Evolutionary conservation across 2,888 invertebrate species (phyloP), one percentile per base, ranked within the genome.

Genomic region (Drosophila cracens): DNA sequence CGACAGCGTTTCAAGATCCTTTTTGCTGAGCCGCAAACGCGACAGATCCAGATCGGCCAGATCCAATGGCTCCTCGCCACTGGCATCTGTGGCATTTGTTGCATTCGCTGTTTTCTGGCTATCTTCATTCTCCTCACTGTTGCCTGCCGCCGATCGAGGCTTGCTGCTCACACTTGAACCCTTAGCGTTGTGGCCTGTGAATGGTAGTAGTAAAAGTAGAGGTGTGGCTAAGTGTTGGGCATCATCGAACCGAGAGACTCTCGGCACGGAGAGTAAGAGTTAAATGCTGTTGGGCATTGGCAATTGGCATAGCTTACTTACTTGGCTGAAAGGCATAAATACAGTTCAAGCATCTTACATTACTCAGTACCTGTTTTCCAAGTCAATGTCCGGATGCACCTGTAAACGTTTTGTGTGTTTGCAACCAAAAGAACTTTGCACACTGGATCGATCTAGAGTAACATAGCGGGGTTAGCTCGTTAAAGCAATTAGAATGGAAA

Each of bases 1-100:
- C 31, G 95, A 95, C 81, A 96, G 93, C 76, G 96, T 95, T 90
- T 95, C 95, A 89, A 95, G 94, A 94, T 96, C 96, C 90, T 95
- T 95, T 92, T 96, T 96, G 81, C 95, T 95, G 73, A 96, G 93
- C 92, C 95, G 95, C 86, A 96, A 94, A 84, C 95, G 94, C 90
- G 95, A 95, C 86, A 96, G 93, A 93, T 96, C 95, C 92, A 96
- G 94, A 92, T 95, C 95, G 57, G 95, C 94, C 90, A 95, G 93
- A 90, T 95, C 95, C 75, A 94, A 72, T 1, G 92, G 90, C 66
- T 91, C 92, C 29, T 90, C 92, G 4, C 58, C 61, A 29, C 46
- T 67, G 29, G 18, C 52, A 4, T 38, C 57, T 1, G 64, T 7
- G 1, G 63, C 46, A 38, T 53, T 4, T 16, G 61, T n/a, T 16